These are phyloP conservation scores for Labia minor DNA, from an alignment of 2,888 invertebrate species.

Conservation along the genomic window DNA sequence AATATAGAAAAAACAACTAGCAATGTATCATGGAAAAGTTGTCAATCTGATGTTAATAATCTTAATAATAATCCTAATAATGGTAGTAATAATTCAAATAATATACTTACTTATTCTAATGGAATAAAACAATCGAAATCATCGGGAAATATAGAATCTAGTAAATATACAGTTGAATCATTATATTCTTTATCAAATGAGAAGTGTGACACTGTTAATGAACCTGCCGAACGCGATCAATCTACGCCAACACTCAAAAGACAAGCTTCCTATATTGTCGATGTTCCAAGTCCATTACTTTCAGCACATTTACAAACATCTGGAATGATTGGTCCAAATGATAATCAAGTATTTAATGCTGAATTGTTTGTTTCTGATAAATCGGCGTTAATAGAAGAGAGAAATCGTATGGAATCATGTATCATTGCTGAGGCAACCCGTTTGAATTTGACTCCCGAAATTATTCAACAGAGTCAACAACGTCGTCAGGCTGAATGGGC, in stretches of 20 bases:
- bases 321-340: not conserved
- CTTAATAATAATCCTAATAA: not conserved
- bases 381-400: not conserved
- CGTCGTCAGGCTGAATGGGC: not conserved
- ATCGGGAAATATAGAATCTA: not conserved
- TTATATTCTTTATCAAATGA: not conserved
- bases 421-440: not conserved
- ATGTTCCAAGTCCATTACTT: slow-evolving; percentile 64
- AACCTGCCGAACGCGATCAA: not conserved
- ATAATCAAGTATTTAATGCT: not conserved
- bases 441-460: not conserved
- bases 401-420: not conserved
- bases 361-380: not conserved
- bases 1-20: not conserved
- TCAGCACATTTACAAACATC: slow-evolving; percentile 47
- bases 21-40: not conserved
- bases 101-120: not conserved
- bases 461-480: not conserved
- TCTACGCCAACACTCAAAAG: slow-evolving; percentile 45
- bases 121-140: not conserved
- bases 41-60: not conserved
- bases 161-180: not conserved
- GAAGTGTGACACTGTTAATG: not conserved
- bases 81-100: not conserved
- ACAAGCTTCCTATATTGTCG: slow-evolving; percentile 67